Base-by-base conservation (phyloP, 2,888 invertebrate species). In the Leptarthrus brevirostris region DNA sequence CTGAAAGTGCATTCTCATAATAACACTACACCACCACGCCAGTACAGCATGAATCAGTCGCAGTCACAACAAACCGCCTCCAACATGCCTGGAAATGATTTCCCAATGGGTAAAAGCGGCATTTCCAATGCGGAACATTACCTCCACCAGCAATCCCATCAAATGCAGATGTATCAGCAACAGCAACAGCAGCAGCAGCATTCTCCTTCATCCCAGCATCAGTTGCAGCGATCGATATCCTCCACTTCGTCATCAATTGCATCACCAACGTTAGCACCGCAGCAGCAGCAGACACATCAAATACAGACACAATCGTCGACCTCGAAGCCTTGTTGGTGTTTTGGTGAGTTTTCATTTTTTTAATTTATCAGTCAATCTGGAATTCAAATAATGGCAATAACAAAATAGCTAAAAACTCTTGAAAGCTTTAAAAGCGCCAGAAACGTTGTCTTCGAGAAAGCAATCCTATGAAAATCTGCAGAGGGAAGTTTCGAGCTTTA, bases 281-380 rank as follows among this genome's bases (percentile, higher is more conserved):
- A 53, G n/a, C 70, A 54, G 8, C 12, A 36, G 47, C 47, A 40
- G 52, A 20, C 69, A 49, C 58, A 56, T 12, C 72, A 56, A 49
- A 8, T 52, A 26, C 69, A 69, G 75, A 77, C 77, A 75, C 76
- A 77, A 75, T 75, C 77, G 52, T 75, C 40, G 16, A 52, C 52
- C 47, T 80, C 78, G 69, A 81, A 81, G 77, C 82, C 85, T 80
- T 84, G 84, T 81, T 84, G 83, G 84, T 85, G 84, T 82, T 83
- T 83, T 82, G 85, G 85, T 85, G 84, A 85, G 85, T 85, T 81
- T 75, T 30, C 12, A 24, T 54, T 54, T 54, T 40, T 71, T 36
- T 52, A 16, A 34, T 52, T 26, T 52, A 69, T 69, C 30, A 18
- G 16, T 34, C n/a, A 40, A 40, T 40, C 12, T 12, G 40, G 12